Base-by-base conservation (phyloP, 2,113 vertebrate genomes). In the Xiphophorus couchianus region DNA sequence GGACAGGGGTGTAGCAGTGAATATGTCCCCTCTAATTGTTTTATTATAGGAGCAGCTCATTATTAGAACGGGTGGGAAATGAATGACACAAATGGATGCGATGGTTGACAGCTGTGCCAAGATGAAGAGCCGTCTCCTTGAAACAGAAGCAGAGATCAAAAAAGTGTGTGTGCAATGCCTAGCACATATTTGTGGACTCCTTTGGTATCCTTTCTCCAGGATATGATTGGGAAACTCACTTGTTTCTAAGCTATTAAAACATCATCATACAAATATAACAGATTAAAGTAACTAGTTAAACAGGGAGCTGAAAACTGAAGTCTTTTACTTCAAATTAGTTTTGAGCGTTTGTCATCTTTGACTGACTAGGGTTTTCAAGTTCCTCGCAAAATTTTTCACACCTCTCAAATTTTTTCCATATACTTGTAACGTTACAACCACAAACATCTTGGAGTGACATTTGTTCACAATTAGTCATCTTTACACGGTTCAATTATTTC, bases 11-110 rank as follows among this genome's bases (percentile, higher is more conserved):
- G 66, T 60, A 31, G 17, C 37, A 73, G 48, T 66, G 67, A 85
- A 68, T 81, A 0, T 85, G 64, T 68, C 66, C 54, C 64, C 70
- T 67, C 84, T 91, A 88, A 92, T 90, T 86, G 84, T 85, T 89
- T 90, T 76, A 87, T 87, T 77, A 84, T 62, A 78, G 71, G 70
- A 51, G 75, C 27, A 74, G 77, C 81, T 92, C 83, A 92, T 93
- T 90, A 91, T 69, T 74, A 85, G 67, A 39, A 5, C 68, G 27
- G 73, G 39, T 80, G 78, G 84, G 58, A 85, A 86, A 93, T 91
- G 84, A 89, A 88, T 79, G 79, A 81, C 76, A 80, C 63, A 68
- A 78, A 83, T 80, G 35, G 80, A 85, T 54, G 63, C 66, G 61
- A 65, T 3, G 27, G 65, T 70, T 82, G 90, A 87, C 80, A 77